Percentiles rank a stretch among this genome's conserved stretches.
phyloP scores from a whole-genome alignment of 2,888 invertebrate species.

The Machimus atricapillus region DNA sequence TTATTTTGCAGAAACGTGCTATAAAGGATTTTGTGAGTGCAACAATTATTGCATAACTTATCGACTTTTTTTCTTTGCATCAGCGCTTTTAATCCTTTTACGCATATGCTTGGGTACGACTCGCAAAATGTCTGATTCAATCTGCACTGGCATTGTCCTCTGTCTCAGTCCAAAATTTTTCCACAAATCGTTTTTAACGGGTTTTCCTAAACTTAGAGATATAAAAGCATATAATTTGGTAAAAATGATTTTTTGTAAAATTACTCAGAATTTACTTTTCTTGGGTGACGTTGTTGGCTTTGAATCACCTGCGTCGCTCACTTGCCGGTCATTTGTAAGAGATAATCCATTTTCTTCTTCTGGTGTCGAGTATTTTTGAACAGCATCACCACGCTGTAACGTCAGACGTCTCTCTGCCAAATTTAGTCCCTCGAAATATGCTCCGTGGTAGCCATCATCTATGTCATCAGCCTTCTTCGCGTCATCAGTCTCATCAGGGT shows the following conservation, averaged over 20 bases:
- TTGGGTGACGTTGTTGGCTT: slow-evolving; percentile 7
- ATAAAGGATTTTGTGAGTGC: not conserved
- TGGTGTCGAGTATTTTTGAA: slow-evolving; percentile 58
- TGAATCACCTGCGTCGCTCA: slow-evolving; percentile 44
- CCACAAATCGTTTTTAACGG: slow-evolving; percentile 35
- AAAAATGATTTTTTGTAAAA: slow-evolving; percentile 3
- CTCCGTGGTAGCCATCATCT: not conserved
- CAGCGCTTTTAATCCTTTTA: slow-evolving; percentile 59
- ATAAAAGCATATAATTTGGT: not conserved
- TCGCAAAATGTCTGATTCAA: slow-evolving; percentile 59
- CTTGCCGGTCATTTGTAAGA: slow-evolving; percentile 39
- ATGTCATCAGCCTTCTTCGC: not conserved
- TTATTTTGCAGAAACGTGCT: not conserved
- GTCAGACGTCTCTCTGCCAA: slow-evolving; percentile 57
- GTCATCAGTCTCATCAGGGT: not conserved
- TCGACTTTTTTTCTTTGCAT: slow-evolving; percentile 49
- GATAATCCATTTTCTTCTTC: slow-evolving; percentile 53
- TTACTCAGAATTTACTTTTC: slow-evolving; percentile 7
- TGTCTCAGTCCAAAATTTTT: slow-evolving; percentile 56
- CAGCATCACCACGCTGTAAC: slow-evolving; percentile 59
- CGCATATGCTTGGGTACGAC: slow-evolving; percentile 59
- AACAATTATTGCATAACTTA: not conserved
- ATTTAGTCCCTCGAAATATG: slow-evolving; percentile 46
- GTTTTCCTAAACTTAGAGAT: slow-evolving; percentile 41
- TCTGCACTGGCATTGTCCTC: slow-evolving; percentile 62